phyloP scores from a whole-genome alignment of 2,888 invertebrate genomes.

The Calameuta idolon region DNA sequence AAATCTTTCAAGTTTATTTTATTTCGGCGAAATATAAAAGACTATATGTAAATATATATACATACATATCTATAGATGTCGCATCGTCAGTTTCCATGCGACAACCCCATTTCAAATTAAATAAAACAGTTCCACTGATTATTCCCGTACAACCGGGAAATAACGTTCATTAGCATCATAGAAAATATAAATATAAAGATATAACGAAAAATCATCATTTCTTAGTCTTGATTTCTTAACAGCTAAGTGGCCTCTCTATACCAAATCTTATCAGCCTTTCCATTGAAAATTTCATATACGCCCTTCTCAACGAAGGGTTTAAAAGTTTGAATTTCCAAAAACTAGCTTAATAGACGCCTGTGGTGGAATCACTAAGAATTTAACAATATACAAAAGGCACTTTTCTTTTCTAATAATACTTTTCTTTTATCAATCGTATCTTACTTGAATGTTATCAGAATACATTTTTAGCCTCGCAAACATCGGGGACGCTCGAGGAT shows the following conservation, averaged over 20 bases:
- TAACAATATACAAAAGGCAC: not conserved
- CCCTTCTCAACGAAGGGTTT: not conserved
- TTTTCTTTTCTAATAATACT: slow-evolving; percentile 4
- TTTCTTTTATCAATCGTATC: not conserved
- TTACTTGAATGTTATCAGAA: slow-evolving; percentile 27
- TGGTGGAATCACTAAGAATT: not conserved
- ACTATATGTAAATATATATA: not conserved
- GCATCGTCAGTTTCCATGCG: not conserved
- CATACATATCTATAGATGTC: not conserved
- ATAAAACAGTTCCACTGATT: not conserved
- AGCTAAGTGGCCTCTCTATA: not conserved
- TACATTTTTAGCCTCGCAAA: slow-evolving; percentile 47
- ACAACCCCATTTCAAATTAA: not conserved
- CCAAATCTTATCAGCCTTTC: not conserved
- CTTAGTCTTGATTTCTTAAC: not conserved
- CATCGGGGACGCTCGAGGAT: slow-evolving; percentile 42
- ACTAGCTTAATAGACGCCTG: not conserved
- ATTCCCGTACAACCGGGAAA: not conserved
- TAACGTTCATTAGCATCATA: not conserved
- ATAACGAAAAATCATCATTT: not conserved
- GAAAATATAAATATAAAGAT: not conserved
- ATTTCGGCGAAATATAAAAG: not conserved
- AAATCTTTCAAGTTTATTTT: not conserved
- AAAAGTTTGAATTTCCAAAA: not conserved
- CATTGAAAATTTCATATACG: not conserved